These are phyloP conservation scores for Pungitius pungitius DNA, from an alignment of 2,113 vertebrate genomes.

Conservation along the genomic window DNA sequence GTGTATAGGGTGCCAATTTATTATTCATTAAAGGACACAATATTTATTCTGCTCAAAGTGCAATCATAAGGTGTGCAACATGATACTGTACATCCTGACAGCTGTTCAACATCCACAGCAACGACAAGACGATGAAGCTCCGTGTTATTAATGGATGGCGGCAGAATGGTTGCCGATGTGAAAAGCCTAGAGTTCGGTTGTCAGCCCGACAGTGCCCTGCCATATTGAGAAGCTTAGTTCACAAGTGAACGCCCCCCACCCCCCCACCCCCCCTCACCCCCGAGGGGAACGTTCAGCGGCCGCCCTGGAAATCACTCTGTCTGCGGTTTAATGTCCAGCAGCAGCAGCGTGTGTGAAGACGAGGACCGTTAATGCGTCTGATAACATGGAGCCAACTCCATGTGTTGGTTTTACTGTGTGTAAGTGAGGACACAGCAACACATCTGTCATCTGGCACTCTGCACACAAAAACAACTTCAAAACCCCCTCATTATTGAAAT, in stretches of 20 bases:
- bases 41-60: background rate
- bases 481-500: background rate
- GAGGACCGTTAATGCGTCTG: background rate
- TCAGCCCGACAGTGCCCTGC: background rate
- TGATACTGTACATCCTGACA: constrained; percentile 20
- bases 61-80: background rate
- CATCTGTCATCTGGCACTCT: background rate
- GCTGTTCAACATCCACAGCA: constrained; percentile 22
- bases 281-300: background rate
- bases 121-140: constrained; percentile 14
- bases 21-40: constrained; percentile 9
- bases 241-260: constrained; percentile 21
- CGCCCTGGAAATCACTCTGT: background rate
- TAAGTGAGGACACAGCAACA: background rate
- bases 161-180: background rate
- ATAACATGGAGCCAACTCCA: background rate
- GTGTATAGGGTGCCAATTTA: background rate
- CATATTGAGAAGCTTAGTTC: constrained; percentile 16
- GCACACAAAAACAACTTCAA: background rate
- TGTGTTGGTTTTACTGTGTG: background rate
- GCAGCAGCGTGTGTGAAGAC: background rate
- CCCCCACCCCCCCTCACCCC: too few relatives aligned
- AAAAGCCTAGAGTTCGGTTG: background rate
- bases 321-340: background rate
- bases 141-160: constrained; percentile 18